Base-by-base conservation (phyloP, 2,797 vertebrate genomes). In the Clarias pachynema region DNA sequence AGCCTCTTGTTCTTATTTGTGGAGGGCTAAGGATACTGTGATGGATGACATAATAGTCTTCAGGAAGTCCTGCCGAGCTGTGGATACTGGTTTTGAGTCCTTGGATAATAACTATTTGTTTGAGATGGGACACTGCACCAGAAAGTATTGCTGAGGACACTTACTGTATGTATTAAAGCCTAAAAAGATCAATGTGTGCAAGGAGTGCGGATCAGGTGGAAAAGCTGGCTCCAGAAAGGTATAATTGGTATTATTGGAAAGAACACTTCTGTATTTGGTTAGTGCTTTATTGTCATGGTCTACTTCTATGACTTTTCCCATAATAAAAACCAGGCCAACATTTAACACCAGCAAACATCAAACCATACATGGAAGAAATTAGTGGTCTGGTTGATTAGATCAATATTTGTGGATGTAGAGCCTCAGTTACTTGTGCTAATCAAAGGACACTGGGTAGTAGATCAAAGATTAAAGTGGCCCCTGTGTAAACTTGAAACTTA, bases 1-100 rank as follows among this genome's bases (percentile, higher is more conserved):
- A 85, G 82, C 86, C 86, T 89, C 81, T 86, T 89, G 86, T 81
- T 85, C 44, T 82, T 69, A 59, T 87, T 88, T 88, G 88, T 81
- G 82, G 72, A 60, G 74, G 53, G 84, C 81, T 57, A 44, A 89
- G 34, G 15, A 60, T 22, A 5, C 62, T 70, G 16, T 40, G 31
- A 77, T 4, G 73, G 26, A 57, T 31, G n/a, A 16, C 16, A 57
- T 56, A 74, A 53, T 53, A 26, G 24, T n/a, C 1, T 9, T 37
- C 68, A 12, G 68, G 37, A 72, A 5, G 34, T 26, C 31, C 31
- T 69, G 8, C 16, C 16, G 9, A 34, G 37, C 37, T 49, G 40
- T 15, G 37, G 69, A 72, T 44, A 4, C 10, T 49, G 72, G 31
- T 12, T 72, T 40, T 31, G 53, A 22, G 31, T 60, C 31, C 5